Conservation (phyloP, 2,113 vertebrate genomes). For the Reinhardtius hippoglossoides region DNA sequence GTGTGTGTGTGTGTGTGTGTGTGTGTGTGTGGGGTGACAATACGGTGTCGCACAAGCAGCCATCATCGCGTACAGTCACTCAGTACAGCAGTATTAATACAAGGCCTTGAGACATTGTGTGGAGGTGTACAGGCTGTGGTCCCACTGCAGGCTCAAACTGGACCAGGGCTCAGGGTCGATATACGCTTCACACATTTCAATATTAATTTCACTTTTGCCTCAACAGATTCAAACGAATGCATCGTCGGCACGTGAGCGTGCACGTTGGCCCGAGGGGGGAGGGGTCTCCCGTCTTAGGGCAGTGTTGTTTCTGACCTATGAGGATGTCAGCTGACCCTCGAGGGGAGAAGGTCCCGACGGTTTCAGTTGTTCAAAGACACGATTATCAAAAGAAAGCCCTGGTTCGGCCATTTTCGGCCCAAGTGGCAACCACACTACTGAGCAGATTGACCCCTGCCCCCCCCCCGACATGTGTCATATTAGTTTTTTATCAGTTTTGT, state of each 20-base stretch:
- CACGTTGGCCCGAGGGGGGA: no score
- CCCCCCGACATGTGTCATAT: slow-evolving; percentile 6
- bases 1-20: slow-evolving; percentile 17
- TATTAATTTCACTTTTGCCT: not conserved
- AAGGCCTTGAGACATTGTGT: slow-evolving; percentile 65
- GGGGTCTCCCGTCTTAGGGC: slow-evolving; percentile 13
- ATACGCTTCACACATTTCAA: slow-evolving; percentile 4
- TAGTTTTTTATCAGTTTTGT: slow-evolving; percentile 39
- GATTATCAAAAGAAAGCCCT: slow-evolving; percentile 35
- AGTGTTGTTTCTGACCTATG: slow-evolving; percentile 20
- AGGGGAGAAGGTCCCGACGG: no score
- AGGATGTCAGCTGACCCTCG: not conserved
- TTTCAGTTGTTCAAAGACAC: no score
- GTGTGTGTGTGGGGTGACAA: slow-evolving; percentile 55
- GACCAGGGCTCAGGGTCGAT: slow-evolving; percentile 40
- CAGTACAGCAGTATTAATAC: slow-evolving; percentile 70
- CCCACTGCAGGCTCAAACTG: slow-evolving; percentile 59
- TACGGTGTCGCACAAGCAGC: slow-evolving; percentile 58
- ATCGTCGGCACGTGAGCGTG: not conserved
- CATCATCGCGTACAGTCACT: slow-evolving; percentile 55
- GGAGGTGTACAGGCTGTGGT: slow-evolving; percentile 55
- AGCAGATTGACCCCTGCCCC: slow-evolving; percentile 39
- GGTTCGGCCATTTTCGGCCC: slow-evolving; percentile 48
- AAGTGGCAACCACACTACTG: slow-evolving; percentile 40
- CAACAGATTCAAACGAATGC: not conserved